Base-by-base conservation (phyloP, 2,797 vertebrate species). In the Tragelaphus oryx region DNA sequence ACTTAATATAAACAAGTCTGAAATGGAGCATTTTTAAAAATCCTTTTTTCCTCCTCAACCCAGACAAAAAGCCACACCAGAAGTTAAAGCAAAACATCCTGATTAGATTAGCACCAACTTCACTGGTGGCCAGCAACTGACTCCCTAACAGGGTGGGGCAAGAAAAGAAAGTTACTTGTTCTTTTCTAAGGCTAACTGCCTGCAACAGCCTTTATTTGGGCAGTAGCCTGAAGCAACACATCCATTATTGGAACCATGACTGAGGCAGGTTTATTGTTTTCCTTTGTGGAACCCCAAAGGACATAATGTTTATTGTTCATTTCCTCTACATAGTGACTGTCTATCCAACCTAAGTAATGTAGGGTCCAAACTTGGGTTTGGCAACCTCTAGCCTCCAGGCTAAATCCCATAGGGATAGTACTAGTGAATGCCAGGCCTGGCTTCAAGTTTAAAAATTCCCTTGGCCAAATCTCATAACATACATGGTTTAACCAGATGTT, bases 221-320 rank as follows among this genome's bases (percentile, higher is more conserved):
- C 75, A 94, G 79, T 79, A 78, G 95, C 86, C 85, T 91, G 87
- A 95, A 93, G 96, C 85, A 96, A 93, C 62, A 82, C 75, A 83
- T 87, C 71, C 92, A 96, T 96, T 97, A 91, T 96, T 97, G 88
- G 88, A 97, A 84, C 24, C 87, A 68, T 74, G 30, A 87, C 41
- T 95, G 94, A 94, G 89, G 75, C 87, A 93, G 96, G 95, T 95
- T 97, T 95, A 97, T 97, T 97, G 96, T 97, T 96, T 97, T 97
- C 88, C 93, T 97, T 94, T 96, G 96, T 95, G 88, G 79, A 93
- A 93, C 33, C 94, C 95, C 80, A 87, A 93, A 96, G 95, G 94
- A 95, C 92, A 95, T 26, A 74, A 91, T 92, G 92, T 97, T 97
- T 94, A 97, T 97, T 96, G 93, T 95, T 96, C 94, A 95, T 95